Percentiles rank a stretch among this genome's conserved stretches.
These are phyloP conservation scores for Lutraria rhynchaena DNA, from an alignment of 1,140 invertebrate species.

Conservation along the genomic window DNA sequence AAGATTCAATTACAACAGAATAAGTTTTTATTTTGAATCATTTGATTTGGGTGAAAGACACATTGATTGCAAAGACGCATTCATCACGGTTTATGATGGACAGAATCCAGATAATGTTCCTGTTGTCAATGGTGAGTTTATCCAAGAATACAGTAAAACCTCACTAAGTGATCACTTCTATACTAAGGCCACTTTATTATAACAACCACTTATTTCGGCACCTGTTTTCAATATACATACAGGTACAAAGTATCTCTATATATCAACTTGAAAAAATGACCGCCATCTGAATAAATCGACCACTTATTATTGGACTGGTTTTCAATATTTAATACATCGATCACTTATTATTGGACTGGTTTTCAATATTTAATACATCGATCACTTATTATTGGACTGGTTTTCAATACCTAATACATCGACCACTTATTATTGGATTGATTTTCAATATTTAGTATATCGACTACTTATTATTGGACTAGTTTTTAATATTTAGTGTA, in stretches of 20 bases:
- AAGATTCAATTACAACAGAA: not conserved
- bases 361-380: no score
- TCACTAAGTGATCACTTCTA: no score
- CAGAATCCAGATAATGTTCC: not conserved
- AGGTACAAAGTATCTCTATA: not conserved
- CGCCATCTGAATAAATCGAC: not conserved
- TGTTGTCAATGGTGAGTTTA: not conserved
- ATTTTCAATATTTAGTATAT: no score
- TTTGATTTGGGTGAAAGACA: constrained; percentile 15
- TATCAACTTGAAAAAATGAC: not conserved
- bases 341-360: no score
- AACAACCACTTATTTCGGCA: no score
- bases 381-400: no score
- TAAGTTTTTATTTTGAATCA: constrained; percentile 24
- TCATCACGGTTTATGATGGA: constrained; percentile 38
- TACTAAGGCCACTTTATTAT: no score
- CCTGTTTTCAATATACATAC: not conserved
- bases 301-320: no score
- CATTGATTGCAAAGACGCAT: constrained; percentile 1
- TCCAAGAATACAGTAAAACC: not conserved
- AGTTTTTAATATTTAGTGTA: no score
- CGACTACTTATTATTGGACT: no score
- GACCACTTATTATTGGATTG: no score
- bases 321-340: not conserved
- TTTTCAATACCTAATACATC: no score